These are phyloP conservation scores for Napeogenes sylphis DNA, from an alignment of 2,888 invertebrate genomes.

Conservation along the genomic window DNA sequence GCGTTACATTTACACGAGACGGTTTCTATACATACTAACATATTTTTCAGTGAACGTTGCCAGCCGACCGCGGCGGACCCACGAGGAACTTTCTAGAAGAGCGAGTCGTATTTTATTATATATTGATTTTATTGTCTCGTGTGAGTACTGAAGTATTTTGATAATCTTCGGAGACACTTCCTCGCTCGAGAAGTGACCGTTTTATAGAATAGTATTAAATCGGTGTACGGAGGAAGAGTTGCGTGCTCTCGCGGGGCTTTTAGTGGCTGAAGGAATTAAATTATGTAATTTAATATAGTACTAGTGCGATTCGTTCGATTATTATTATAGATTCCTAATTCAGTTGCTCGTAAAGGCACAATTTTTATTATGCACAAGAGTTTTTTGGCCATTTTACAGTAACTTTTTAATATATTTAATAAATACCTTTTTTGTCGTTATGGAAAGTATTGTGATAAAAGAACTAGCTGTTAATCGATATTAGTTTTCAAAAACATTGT, in stretches of 20 bases:
- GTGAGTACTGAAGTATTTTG: slow-evolving; percentile 77
- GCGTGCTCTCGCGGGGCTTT: slow-evolving; percentile 47
- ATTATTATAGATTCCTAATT: background rate
- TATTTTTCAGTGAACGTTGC: slow-evolving; percentile 51
- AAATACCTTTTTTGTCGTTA: background rate
- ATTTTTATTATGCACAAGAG: slow-evolving; percentile 24
- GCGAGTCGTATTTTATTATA: slow-evolving; percentile 65
- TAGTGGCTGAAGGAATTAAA: slow-evolving; percentile 38
- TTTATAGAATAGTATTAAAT: slow-evolving; percentile 55
- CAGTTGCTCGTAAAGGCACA: slow-evolving; percentile 19
- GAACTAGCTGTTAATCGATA: background rate
- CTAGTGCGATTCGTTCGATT: slow-evolving; percentile 5
- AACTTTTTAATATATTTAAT: slow-evolving; percentile 7
- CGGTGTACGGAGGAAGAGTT: slow-evolving; percentile 56
- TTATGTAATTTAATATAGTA: background rate
- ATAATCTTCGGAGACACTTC: slow-evolving; percentile 69
- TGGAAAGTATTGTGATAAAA: slow-evolving; percentile 3
- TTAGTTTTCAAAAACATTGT: background rate
- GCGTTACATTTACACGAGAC: slow-evolving; percentile 33
- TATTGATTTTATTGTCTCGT: slow-evolving; percentile 51
- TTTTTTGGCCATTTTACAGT: slow-evolving; percentile 21
- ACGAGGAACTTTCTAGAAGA: slow-evolving; percentile 44
- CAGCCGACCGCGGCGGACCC: slow-evolving; percentile 14
- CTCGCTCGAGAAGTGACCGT: slow-evolving; percentile 62
- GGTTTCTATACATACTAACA: slow-evolving; percentile 9